Base-by-base conservation (phyloP, 2,113 vertebrate species). In the Burhinus oedicnemus region DNA sequence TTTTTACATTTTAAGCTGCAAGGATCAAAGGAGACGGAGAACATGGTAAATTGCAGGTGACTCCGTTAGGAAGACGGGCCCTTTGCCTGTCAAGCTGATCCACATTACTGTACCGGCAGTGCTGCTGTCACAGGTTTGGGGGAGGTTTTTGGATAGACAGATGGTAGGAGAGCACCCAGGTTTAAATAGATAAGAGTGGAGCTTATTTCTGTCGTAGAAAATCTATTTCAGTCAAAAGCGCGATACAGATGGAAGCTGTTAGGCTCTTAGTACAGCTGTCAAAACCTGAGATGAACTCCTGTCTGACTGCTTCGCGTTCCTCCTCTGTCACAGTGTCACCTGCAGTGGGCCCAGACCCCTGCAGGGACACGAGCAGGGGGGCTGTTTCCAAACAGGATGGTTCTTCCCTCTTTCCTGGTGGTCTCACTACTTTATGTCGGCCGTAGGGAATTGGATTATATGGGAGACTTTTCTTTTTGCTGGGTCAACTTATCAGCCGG, bases 371-470 rank as follows among this genome's bases (percentile, higher is more conserved):
- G 3, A 32, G 34, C 25, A 13, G 19, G 12, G 40, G 9, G 9
- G 23, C 58, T 23, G 4, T 45, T 75, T 36, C 55, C 42, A 30
- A 20, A 23, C 44, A 8, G 40, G 25, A 19, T 45, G 18, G 44
- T 36, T 44, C 27, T 55, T 77, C 55, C 25, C 18, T 52, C 15
- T 42, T 57, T 9, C 40, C 42, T 81, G 21, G 3, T 70, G 60
- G 15, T 38, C 70, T 78, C 34, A 2, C 30, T 6, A 1, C 80
- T 51, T 62, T 9, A 25, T 8, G 0, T 3, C 29, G 49, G 11
- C 30, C 5, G n/a, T 22, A 34, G 38, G 38, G 58, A 61, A 20
- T 1, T 49, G 64, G 32, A 6, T 61, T 66, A 4, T 36, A 6
- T 36, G 36, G 64, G 64, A 68, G 27, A 11, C 17, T 61, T 49